Evolutionary conservation across 2,113 vertebrate species (phyloP).

Genomic region (Emydocephalus ijimae): DNA sequence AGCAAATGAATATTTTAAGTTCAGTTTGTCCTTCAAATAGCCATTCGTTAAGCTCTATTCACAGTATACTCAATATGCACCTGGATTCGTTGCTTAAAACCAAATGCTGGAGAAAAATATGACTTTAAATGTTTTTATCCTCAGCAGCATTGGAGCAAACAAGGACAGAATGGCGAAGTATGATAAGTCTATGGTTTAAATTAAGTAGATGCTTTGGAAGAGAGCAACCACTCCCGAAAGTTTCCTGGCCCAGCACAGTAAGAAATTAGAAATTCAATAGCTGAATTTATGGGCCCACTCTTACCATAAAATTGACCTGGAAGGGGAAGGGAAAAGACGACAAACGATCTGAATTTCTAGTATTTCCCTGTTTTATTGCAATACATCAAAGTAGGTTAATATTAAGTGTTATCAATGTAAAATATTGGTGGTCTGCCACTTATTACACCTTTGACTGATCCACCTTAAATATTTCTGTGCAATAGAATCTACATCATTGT

Average conservation of each 20-base stretch:
- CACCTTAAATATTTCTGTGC: constrained; percentile 98
- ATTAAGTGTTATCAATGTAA: constrained; percentile 86
- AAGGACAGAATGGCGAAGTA: not conserved
- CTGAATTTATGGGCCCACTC: not conserved
- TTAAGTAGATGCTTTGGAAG: not conserved
- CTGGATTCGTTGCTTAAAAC: not conserved
- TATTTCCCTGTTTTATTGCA: constrained; percentile 96
- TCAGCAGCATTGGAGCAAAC: not conserved
- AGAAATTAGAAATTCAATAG: not conserved
- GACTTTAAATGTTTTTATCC: not conserved
- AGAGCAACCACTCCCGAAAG: not conserved
- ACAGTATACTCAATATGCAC: not conserved
- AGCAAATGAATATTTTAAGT: not conserved
- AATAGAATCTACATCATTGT: constrained; percentile 89
- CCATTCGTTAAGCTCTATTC: not conserved
- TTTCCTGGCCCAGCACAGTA: not conserved
- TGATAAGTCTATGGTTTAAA: not conserved
- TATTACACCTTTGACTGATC: constrained; percentile 80
- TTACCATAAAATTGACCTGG: not conserved
- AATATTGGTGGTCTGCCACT: constrained; percentile 81
- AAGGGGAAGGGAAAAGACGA: constrained; percentile 40
- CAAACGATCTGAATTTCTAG: constrained; percentile 67
- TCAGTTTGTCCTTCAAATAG: not conserved
- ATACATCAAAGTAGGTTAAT: constrained; percentile 96
- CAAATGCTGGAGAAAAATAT: not conserved